Evolutionary conservation across 2,113 vertebrate genomes (phyloP).

Genomic region (Phaetusa simplex): DNA sequence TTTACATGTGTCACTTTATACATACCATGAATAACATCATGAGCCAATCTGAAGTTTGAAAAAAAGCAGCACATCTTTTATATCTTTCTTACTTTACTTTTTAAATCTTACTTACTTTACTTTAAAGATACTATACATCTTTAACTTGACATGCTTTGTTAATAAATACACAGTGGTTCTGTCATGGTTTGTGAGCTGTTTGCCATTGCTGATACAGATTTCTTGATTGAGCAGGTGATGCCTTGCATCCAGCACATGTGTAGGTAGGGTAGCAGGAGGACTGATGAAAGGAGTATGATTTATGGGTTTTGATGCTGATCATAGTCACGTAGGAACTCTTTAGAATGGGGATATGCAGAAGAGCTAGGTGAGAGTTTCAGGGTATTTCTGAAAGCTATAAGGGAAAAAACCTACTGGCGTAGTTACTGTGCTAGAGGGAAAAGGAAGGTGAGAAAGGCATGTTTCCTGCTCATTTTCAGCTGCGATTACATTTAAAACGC

Average conservation of each 20-base stretch:
- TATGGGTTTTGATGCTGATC: neutral
- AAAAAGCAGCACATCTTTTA: neutral
- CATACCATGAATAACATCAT: neutral
- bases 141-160: neutral
- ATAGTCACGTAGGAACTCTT: neutral
- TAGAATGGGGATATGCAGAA: neutral
- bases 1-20: neutral
- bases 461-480: neutral
- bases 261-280: neutral
- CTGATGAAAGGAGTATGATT: neutral
- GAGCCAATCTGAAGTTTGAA: neutral
- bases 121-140: too few relatives aligned
- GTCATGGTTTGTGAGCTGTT: neutral
- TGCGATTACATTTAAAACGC: neutral
- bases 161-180: neutral
- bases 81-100: too few relatives aligned
- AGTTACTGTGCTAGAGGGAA: neutral
- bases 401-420: fast-evolving
- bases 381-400: neutral
- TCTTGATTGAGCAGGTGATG: neutral
- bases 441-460: neutral
- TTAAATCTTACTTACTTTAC: neutral
- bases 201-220: neutral
- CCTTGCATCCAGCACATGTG: neutral
- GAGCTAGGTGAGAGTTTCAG: neutral